Conservation (phyloP, 2,888 invertebrate genomes). For the Tanypteryx hageni region DNA sequence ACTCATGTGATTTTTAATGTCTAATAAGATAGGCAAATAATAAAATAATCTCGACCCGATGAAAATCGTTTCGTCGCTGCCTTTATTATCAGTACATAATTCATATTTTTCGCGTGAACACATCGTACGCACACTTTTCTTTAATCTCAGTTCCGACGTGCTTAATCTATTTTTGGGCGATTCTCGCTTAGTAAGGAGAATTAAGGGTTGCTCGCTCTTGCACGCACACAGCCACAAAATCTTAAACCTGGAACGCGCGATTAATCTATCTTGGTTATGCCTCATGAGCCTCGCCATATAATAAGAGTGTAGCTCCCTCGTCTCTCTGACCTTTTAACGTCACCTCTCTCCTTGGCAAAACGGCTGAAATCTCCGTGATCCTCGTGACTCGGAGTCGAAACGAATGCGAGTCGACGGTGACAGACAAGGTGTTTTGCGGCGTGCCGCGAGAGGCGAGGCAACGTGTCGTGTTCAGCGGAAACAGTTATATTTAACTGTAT, state of each 20-base stretch:
- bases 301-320: not conserved
- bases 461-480: not conserved
- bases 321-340: not conserved
- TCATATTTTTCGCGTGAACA: not conserved
- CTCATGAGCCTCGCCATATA: not conserved
- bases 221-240: no score
- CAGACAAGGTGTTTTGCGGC: not conserved
- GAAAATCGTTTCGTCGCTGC: no score
- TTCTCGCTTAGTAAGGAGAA: no score
- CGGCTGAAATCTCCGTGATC: not conserved
- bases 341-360: not conserved
- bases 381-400: not conserved
- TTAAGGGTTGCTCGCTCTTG: no score
- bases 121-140: not conserved
- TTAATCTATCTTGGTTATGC: not conserved
- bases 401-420: not conserved
- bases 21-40: no score
- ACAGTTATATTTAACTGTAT: conserved; percentile 26
- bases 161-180: not conserved
- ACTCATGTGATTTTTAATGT: no score
- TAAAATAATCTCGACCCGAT: no score
- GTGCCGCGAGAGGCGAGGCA: not conserved
- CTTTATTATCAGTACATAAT: no score
- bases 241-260: not conserved
- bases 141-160: not conserved